Percentiles rank a stretch among this genome's conserved stretches.
phyloP scores from a whole-genome alignment of 2,888 invertebrate species.

The Campaea margaritaria region DNA sequence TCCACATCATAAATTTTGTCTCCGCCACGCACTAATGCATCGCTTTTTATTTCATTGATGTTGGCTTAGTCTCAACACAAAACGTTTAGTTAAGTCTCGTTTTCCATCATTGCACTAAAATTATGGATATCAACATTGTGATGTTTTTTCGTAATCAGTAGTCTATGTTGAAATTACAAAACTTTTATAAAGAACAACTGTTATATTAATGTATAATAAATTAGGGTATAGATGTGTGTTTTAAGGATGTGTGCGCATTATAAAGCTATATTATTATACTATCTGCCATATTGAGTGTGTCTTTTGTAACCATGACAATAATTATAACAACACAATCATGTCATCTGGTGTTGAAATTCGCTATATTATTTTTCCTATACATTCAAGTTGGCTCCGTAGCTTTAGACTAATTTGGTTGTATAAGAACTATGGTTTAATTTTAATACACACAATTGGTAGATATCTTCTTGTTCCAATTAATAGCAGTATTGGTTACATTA shows the following conservation, averaged over 20 bases:
- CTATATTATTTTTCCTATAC: too few relatives aligned
- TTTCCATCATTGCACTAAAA: slow-evolving; percentile 46
- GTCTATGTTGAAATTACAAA: slow-evolving; percentile 64
- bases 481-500: background rate
- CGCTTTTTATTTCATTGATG: slow-evolving; percentile 49
- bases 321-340: background rate
- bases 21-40: slow-evolving; percentile 44
- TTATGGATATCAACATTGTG: slow-evolving; percentile 56
- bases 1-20: slow-evolving; percentile 43
- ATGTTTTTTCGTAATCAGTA: slow-evolving; percentile 52
- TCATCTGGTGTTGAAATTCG: background rate
- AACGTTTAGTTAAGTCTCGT: slow-evolving; percentile 50
- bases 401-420: too few relatives aligned
- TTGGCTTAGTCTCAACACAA: slow-evolving; percentile 42
- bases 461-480: background rate
- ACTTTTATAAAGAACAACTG: slow-evolving; percentile 72
- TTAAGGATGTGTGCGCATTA: slow-evolving; percentile 48
- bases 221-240: slow-evolving; percentile 56
- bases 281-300: background rate
- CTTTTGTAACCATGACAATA: background rate
- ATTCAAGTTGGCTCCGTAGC: too few relatives aligned
- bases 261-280: slow-evolving; percentile 31
- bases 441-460: background rate
- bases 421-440: background rate
- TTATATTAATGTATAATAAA: slow-evolving; percentile 72